Evolutionary conservation across 2,888 invertebrate genomes (phyloP).

Genomic region (Vandiemenella viatica): DNA sequence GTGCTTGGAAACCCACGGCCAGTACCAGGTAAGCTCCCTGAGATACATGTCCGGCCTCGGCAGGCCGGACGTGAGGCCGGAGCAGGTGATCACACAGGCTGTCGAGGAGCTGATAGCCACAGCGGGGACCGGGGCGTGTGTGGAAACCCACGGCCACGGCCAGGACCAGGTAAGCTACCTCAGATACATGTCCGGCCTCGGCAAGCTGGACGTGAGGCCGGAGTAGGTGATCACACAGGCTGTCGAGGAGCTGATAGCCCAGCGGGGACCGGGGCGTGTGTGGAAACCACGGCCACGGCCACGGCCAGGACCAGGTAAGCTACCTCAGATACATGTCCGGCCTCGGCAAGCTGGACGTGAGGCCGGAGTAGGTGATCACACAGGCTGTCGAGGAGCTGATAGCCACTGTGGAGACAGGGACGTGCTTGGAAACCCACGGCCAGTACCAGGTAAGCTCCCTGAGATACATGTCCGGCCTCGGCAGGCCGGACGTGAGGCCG

Average conservation of each 20-base stretch:
- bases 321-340: too few species aligned
- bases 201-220: slow-evolving; percentile 37
- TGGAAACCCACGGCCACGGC: slow-evolving; percentile 23
- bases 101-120: slow-evolving; percentile 40
- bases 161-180: slow-evolving; percentile 37
- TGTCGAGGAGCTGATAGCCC: slow-evolving; percentile 39
- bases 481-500: slow-evolving; percentile 37
- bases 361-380: slow-evolving; percentile 38
- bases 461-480: slow-evolving; percentile 50
- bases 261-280: slow-evolving; percentile 25
- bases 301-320: slow-evolving; percentile 35
- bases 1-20: too few species aligned
- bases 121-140: slow-evolving; percentile 25
- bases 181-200: slow-evolving; percentile 49
- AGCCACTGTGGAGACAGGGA: slow-evolving; percentile 29
- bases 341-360: slow-evolving; percentile 40
- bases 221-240: slow-evolving; percentile 42
- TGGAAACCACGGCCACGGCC: too few species aligned
- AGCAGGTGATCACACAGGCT: slow-evolving; percentile 41
- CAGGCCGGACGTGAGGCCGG: slow-evolving; percentile 35
- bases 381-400: slow-evolving; percentile 42
- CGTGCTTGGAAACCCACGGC: slow-evolving; percentile 21
- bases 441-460: slow-evolving; percentile 42
- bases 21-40: too few species aligned
- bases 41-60: slow-evolving; percentile 50